phyloP scores from a whole-genome alignment of 2,113 vertebrate genomes.

The Scalopus aquaticus region DNA sequence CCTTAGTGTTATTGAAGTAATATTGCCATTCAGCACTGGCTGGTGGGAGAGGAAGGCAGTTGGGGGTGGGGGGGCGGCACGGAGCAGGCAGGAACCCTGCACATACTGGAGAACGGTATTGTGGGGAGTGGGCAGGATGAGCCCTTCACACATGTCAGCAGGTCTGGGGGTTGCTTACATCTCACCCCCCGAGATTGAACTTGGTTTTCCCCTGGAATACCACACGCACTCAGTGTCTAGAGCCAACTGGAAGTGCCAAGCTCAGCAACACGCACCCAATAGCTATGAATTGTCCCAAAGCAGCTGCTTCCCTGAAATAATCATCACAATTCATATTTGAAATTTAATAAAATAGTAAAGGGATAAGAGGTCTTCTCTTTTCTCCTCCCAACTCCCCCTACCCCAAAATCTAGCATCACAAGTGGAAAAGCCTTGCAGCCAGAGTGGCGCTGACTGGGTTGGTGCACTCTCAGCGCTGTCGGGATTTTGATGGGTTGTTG shows the following conservation, averaged over 20 bases:
- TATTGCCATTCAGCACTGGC: neutral
- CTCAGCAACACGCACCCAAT: neutral
- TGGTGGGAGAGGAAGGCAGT: conserved; percentile 46
- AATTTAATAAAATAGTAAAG: neutral
- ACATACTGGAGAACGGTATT: neutral
- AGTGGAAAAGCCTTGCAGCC: neutral
- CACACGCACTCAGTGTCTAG: accelerated
- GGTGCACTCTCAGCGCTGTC: too few relatives aligned
- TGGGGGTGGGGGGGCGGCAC: neutral
- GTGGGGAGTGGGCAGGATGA: accelerated
- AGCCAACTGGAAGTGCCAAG: neutral
- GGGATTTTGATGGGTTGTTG: neutral
- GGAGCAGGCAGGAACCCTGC: neutral
- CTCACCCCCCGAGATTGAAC: neutral
- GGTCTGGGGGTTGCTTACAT: neutral
- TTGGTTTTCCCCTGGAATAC: neutral
- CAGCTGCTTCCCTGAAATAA: neutral
- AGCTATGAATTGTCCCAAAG: neutral
- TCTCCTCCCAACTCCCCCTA: too few relatives aligned
- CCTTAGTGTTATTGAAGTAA: neutral
- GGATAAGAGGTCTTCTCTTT: neutral
- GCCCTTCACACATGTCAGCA: neutral
- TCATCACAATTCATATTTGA: neutral
- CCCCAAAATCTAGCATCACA: neutral
- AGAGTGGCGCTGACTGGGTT: neutral